Evolutionary conservation across 2,113 vertebrate species (phyloP), one percentile per base, ranked within the genome.

Genomic region (Garra rufa): DNA sequence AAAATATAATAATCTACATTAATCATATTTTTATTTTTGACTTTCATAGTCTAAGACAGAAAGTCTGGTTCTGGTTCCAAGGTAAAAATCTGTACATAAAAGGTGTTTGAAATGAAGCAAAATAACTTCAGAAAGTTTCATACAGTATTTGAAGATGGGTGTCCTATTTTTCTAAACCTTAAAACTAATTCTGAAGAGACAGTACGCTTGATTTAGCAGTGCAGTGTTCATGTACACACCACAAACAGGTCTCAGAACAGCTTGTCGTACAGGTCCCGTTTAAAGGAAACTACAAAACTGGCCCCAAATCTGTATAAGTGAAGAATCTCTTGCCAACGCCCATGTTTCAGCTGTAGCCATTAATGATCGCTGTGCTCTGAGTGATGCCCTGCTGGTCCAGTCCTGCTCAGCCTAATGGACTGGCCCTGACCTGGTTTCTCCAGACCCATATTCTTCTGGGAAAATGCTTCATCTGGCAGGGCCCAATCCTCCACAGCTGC

Each of bases 381-480:
- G 82, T 77, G 82, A 86, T 87, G 83, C 85, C 71, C 84, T 83
- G 48, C 85, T 82, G 87, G 70, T 82, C 67, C 38, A 67, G 75
- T 74, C 78, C 83, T 63, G 71, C 74, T 80, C 74, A 48, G 75
- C n/a, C 61, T 89, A 87, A 89, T 85, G 84, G 78, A 87, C 82
- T 70, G 41, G 71, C 82, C 81, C 82, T 86, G 81, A 30, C 84
- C 82, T 86, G 81, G 21, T 67, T 84, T 61, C 74, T 74, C 80
- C 30, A 82, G 81, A 46, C 67, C 24, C n/a, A 43, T 75, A 69
- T 83, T 84, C 84, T 81, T 80, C 82, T 38, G 88, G 84, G 87
- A 89, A 86, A 86, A 63, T 38, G 78, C 52, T 84, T 88, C 85
- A 84, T 90, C 81, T 90, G 88, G 87, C 79, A 59, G 41, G 48